Base-by-base conservation (phyloP, 2,888 invertebrate genomes). In the Cryptocheilus praepositus region DNA sequence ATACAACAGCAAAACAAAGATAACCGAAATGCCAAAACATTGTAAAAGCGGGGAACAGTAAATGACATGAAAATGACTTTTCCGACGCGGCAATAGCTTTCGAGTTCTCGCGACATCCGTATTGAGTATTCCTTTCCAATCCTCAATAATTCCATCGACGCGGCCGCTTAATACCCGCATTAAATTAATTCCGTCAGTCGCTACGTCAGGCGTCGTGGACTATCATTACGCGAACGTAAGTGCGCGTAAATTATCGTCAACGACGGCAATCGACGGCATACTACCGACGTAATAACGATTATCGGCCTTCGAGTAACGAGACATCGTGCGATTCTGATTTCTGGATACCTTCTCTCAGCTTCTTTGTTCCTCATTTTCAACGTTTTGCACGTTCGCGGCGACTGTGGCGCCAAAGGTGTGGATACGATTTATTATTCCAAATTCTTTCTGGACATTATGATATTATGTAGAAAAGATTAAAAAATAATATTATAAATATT, bases 211-310 rank as follows among this genome's bases (percentile, higher is more conserved):
- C 56, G 49, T 46, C 66, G n/a, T 49, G 44, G 44, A 45, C n/a
- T 73, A 57, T 62, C 58, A 67, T 73, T 73, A 71, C 56, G 51
- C 46, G 55, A 36, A 36, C 36, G 51, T 18, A 45, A 18, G 52
- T 15, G 56, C 16, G 19, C 59, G 19, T 43, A 22, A 18, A 51
- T 73, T 73, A 73, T 62, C 71, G 61, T 67, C 61, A 25, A 55
- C 59, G 54, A 36, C 13, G 11, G 67, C 64, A 64, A 73, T 64
- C 63, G 60, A 61, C 56, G 13, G 21, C 53, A 18, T 64, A 21
- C 60, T 53, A 57, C 36, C 36, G 18, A 52, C 44, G 43, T 62
- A 67, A 72, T 71, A 61, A 71, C 68, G 60, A 67, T 71, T 60
- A 71, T 71, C 64, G 51, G 16, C 13, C 52, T 13, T 2, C 45